Evolutionary conservation across 2,888 invertebrate species (phyloP), one percentile per base, ranked within the genome.

Genomic region (Hirtodrosophila confusa): DNA sequence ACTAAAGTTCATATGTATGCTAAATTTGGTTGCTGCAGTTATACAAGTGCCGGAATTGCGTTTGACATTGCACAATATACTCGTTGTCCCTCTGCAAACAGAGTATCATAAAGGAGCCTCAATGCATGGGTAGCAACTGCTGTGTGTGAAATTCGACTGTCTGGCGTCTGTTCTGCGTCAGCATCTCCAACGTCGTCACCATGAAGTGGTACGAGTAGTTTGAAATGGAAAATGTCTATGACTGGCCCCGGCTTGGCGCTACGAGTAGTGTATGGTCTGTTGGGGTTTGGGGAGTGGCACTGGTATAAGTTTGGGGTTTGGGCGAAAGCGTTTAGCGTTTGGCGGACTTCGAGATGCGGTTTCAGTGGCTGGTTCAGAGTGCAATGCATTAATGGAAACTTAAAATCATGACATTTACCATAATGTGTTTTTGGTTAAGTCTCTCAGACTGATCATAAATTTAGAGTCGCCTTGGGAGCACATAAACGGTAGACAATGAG

Each of bases 121-220:
- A 58, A 53, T 56, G 53, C 58, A 61, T 54, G 39, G 45, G 50
- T 41, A 40, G 31, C 40, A 43, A 39, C 65, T 53, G 56, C 62
- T 70, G 80, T 86, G 85, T 84, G 87, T 83, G 85, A 84, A 82
- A 76, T 76, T 74, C 64, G 72, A 80, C 73, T 78, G 77, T 78
- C 88, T 89, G 88, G 86, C 88, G 88, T 88, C 83, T 80, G 69
- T 69, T 77, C 80, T 79, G 69, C 82, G 71, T 84, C 75, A 65
- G 78, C 75, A 65, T 67, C 85, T 60, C 31, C 69, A 55, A 24
- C 75, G 60, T 69, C 80, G 80, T 84, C 84, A 77, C 87, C 86
- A 78, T 78, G 80, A 84, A 83, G 80, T 78, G 87, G 64, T 69
- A 69, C 58, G 73, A 71, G 53, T 43, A 58, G 70, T 60, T 72